Percentiles rank a stretch among this genome's conserved stretches.
These are phyloP conservation scores for human DNA, from an alignment of 2,113 vertebrate genomes.

Conservation along the genomic window DNA sequence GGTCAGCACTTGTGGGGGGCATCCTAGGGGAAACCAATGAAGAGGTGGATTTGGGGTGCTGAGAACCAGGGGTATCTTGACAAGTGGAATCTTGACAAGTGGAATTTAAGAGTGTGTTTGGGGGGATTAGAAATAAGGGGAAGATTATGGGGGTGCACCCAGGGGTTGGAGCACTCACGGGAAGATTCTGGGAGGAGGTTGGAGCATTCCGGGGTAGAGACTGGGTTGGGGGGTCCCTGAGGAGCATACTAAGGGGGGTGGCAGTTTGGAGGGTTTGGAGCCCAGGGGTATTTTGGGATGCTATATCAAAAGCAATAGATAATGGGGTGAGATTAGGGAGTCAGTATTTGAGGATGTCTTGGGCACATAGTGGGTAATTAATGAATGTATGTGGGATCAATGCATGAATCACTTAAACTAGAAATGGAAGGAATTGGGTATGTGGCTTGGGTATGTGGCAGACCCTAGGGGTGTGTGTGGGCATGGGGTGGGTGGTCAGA, in stretches of 20 bases:
- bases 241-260: background rate
- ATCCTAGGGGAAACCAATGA: background rate
- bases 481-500: accelerated
- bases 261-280: background rate
- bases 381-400: background rate
- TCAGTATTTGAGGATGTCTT: background rate
- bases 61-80: background rate
- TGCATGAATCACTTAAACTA: background rate
- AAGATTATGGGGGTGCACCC: background rate
- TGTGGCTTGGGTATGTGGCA: background rate
- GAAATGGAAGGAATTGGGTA: background rate
- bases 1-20: background rate
- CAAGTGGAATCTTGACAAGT: background rate
- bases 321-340: background rate
- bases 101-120: background rate
- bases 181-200: background rate
- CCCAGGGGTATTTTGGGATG: background rate
- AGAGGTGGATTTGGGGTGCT: background rate
- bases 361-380: too few species aligned
- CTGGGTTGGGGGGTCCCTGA: background rate
- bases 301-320: background rate
- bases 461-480: background rate
- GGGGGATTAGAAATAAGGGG: background rate
- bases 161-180: too few species aligned
- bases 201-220: too few species aligned